These are phyloP conservation scores for Archips xylosteana DNA, from an alignment of 2,888 invertebrate species.

Conservation along the genomic window DNA sequence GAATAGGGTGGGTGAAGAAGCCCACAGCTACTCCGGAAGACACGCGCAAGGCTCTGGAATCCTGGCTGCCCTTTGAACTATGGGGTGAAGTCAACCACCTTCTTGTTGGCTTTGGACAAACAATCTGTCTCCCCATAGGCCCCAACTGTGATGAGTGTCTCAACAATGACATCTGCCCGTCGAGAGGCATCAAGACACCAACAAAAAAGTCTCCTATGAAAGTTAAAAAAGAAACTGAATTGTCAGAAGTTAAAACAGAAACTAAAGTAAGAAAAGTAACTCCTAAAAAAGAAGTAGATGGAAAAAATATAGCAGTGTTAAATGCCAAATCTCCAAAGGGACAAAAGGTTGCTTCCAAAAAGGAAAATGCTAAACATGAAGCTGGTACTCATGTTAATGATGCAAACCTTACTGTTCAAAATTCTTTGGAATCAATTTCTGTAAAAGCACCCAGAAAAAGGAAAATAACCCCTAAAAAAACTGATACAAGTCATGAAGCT, in stretches of 20 bases:
- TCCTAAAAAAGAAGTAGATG: constrained; percentile 22
- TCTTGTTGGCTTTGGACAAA: constrained; percentile 99
- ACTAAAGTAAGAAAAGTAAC: constrained; percentile 14
- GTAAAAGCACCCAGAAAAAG: constrained; percentile 21
- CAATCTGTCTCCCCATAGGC: constrained; percentile 92
- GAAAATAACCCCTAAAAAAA: constrained; percentile 30
- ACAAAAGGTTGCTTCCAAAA: constrained; percentile 20
- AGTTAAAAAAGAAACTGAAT: constrained; percentile 49
- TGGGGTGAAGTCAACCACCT: constrained; percentile 96
- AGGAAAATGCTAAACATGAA: constrained; percentile 4
- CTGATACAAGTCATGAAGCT: constrained; percentile 34
- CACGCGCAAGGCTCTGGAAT: constrained; percentile 93
- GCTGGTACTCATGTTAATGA: neutral
- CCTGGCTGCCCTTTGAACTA: constrained; percentile 93
- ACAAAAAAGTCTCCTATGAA: constrained; percentile 65
- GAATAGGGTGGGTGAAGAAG: constrained; percentile 93
- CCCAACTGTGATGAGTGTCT: constrained; percentile 95
- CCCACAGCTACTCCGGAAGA: constrained; percentile 93
- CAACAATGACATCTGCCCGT: constrained; percentile 93
- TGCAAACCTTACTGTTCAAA: neutral
- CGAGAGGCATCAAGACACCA: constrained; percentile 73
- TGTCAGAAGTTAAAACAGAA: constrained; percentile 2
- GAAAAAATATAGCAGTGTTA: constrained; percentile 1
- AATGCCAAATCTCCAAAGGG: constrained; percentile 25
- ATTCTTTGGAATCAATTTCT: neutral